phyloP scores from a whole-genome alignment of 2,113 vertebrate genomes.

The Sinosuthora webbiana region DNA sequence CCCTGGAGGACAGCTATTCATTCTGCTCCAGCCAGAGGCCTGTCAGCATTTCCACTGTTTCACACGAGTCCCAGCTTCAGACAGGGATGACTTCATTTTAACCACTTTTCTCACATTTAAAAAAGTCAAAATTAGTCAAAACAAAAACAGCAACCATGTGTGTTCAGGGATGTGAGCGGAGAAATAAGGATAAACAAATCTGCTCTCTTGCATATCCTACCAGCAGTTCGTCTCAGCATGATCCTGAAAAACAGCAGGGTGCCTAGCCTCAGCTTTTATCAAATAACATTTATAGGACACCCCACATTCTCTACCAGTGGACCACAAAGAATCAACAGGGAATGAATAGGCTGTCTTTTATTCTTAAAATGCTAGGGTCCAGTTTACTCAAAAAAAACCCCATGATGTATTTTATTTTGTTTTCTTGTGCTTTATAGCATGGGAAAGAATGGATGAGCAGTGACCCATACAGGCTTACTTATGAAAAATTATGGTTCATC shows the following conservation, averaged over 20 bases:
- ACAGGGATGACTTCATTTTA: constrained; percentile 57
- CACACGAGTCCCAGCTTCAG: constrained; percentile 36
- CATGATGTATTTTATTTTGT: not conserved
- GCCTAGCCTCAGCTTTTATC: constrained; percentile 43
- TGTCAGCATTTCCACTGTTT: constrained; percentile 60
- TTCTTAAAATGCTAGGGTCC: constrained; percentile 35
- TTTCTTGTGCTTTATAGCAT: constrained; percentile 21
- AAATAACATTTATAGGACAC: constrained; percentile 48
- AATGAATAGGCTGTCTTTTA: not conserved
- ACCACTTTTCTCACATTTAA: constrained; percentile 66
- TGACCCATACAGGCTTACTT: not conserved
- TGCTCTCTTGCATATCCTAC: constrained; percentile 30
- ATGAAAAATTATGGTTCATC: not conserved
- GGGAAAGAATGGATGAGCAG: constrained; percentile 50
- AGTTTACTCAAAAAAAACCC: not conserved
- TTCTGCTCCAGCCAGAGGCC: not conserved
- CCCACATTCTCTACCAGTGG: not conserved
- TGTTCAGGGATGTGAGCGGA: constrained; percentile 56
- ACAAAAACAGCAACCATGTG: constrained; percentile 70
- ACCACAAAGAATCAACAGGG: constrained; percentile 43
- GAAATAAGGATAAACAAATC: constrained; percentile 57
- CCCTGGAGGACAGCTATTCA: not conserved
- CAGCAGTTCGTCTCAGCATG: constrained; percentile 12
- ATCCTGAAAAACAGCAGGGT: constrained; percentile 53
- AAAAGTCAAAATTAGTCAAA: constrained; percentile 69